A percentile compares a stretch with the other conserved stretches of the same genome.
Evolutionary conservation across 2,888 invertebrate species (phyloP).

Genomic region (Crematogaster levior): DNA sequence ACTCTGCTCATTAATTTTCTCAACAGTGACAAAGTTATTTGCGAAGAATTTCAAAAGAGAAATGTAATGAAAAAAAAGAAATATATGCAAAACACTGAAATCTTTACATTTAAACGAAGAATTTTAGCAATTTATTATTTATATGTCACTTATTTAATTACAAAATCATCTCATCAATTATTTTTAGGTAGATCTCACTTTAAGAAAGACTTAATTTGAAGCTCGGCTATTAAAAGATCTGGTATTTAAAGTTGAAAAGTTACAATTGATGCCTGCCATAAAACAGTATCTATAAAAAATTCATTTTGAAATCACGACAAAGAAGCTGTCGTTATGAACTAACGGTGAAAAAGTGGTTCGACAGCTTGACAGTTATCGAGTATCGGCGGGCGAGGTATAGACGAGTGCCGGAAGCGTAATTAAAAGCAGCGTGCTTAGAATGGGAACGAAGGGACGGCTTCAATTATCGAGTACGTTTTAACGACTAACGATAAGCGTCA

Average conservation of each 20-base stretch:
- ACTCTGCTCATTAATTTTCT: not conserved
- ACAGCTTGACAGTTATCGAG: not conserved
- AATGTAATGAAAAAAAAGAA: not conserved
- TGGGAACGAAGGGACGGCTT: constrained; percentile 38
- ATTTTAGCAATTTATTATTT: not conserved
- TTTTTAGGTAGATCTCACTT: not conserved
- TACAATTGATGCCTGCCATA: not conserved
- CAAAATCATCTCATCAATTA: not conserved
- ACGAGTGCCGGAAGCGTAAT: constrained; percentile 45
- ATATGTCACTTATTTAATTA: not conserved
- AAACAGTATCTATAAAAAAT: constrained; percentile 5
- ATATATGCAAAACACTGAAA: not conserved
- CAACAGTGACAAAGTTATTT: not conserved
- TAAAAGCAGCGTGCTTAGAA: constrained; percentile 47
- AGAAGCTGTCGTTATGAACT: constrained; percentile 3
- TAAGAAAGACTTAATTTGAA: not conserved
- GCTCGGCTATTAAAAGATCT: not conserved
- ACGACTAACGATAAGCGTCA: constrained; percentile 48
- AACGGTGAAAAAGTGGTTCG: constrained; percentile 36
- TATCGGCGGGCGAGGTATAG: constrained; percentile 27
- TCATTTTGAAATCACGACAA: not conserved
- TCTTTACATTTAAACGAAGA: not conserved
- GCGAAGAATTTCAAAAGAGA: not conserved
- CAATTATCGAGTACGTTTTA: constrained; percentile 49
- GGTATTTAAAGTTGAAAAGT: not conserved